A percentile compares a stretch with the other conserved stretches of the same genome.
Evolutionary conservation across 1,140 invertebrate genomes (phyloP).

Genomic region (Ptiloglossa arizonensis): DNA sequence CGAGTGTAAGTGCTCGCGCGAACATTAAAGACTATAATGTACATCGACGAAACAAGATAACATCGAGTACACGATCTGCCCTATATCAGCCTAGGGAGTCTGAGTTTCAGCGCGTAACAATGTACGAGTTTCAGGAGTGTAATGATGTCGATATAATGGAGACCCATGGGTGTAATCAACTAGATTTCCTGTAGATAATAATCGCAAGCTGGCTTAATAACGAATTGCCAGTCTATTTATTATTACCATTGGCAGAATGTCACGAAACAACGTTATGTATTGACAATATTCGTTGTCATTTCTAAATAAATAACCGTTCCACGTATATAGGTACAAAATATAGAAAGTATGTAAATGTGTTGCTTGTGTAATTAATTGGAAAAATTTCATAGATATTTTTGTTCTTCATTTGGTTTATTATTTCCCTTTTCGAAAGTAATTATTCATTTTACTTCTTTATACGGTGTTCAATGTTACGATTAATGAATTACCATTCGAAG

Average conservation of each 20-base stretch:
- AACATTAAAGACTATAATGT: background rate
- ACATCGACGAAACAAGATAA: background rate
- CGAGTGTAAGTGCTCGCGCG: no score
- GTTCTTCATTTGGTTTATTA: no score
- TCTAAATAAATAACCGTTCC: no score
- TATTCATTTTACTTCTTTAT: no score
- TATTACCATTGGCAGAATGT: slow-evolving; percentile 18
- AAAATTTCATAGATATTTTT: no score
- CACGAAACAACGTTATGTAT: background rate
- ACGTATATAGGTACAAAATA: no score
- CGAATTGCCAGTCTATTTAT: slow-evolving; percentile 28
- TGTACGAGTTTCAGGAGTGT: slow-evolving; percentile 20
- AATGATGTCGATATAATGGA: slow-evolving; percentile 45
- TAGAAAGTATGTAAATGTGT: no score
- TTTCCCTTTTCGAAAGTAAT: no score
- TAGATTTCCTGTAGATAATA: slow-evolving; percentile 48
- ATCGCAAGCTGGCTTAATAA: slow-evolving; percentile 27
- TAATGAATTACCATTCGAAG: no score
- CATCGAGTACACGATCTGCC: background rate
- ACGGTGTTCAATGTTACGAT: no score
- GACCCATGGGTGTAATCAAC: slow-evolving; percentile 39
- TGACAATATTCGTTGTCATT: background rate
- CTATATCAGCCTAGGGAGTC: background rate
- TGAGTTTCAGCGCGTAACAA: slow-evolving; percentile 32
- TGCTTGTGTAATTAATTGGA: no score